phyloP scores from a whole-genome alignment of 2,797 vertebrate genomes.

The Hypotaenidia philippensis region DNA sequence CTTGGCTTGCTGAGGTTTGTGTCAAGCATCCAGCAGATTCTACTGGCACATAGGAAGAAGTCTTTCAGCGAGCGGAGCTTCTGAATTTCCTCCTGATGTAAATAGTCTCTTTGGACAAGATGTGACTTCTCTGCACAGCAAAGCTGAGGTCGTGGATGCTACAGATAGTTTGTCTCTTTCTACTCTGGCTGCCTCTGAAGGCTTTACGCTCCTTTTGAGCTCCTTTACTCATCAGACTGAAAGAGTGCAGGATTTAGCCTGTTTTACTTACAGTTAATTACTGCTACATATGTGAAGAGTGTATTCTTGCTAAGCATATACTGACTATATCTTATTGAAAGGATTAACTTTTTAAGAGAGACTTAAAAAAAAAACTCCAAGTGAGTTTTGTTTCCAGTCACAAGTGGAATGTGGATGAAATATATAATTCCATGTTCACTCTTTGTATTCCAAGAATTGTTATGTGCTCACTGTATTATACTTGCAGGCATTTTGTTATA shows the following conservation, averaged over 20 bases:
- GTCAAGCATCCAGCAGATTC: background rate
- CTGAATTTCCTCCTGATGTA: slow-evolving; percentile 48
- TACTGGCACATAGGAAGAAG: background rate
- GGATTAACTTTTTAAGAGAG: slow-evolving; percentile 42
- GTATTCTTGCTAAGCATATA: background rate
- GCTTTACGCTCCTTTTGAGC: background rate
- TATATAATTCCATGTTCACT: slow-evolving; percentile 56
- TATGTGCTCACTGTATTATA: slow-evolving; percentile 70
- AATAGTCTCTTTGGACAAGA: slow-evolving; percentile 42
- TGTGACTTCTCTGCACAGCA: background rate
- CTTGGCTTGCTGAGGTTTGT: background rate
- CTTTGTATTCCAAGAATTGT: slow-evolving; percentile 59
- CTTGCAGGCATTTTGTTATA: slow-evolving; percentile 77
- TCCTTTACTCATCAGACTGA: background rate
- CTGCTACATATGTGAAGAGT: slow-evolving; percentile 9
- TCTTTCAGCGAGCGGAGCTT: slow-evolving; percentile 29
- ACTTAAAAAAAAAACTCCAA: background rate
- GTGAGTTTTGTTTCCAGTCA: slow-evolving; percentile 49
- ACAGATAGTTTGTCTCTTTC: background rate
- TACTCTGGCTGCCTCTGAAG: background rate
- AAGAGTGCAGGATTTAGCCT: slow-evolving; percentile 5
- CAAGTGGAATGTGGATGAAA: slow-evolving; percentile 59
- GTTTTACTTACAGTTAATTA: slow-evolving; percentile 23
- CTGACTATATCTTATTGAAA: slow-evolving; percentile 16
- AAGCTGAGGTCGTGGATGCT: background rate